A percentile compares a stretch with the other conserved stretches of the same genome.
Evolutionary conservation across 1,140 invertebrate genomes (phyloP).

Genomic region (Pseudomyrmex sp.): DNA sequence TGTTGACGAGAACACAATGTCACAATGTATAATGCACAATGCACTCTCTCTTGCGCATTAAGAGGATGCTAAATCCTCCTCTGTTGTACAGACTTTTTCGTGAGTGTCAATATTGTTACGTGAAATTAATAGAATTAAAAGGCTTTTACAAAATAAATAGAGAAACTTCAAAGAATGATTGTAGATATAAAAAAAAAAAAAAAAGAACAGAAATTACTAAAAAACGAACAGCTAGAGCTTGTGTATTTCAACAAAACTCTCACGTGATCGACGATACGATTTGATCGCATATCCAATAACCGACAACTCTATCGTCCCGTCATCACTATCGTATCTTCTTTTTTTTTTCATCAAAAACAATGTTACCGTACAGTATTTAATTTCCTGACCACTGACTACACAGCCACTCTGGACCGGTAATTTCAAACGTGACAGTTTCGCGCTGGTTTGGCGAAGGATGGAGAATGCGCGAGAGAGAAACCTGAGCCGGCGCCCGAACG

Average conservation of each 20-base stretch:
- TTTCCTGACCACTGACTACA: slow-evolving; percentile 73
- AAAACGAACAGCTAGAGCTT: no score
- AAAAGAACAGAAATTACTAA: no score
- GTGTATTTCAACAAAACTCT: slow-evolving; percentile 4
- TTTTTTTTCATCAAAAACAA: slow-evolving; percentile 69
- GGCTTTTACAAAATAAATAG: no score
- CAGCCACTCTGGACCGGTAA: slow-evolving; percentile 41
- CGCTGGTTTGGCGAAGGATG: slow-evolving; percentile 41
- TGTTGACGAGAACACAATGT: slow-evolving; percentile 73
- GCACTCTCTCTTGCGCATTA: slow-evolving; percentile 70
- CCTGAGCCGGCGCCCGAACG: slow-evolving; percentile 78
- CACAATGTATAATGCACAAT: slow-evolving; percentile 74
- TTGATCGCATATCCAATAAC: slow-evolving; percentile 24
- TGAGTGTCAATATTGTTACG: no score
- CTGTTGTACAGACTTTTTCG: no score
- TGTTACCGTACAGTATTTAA: slow-evolving; percentile 77
- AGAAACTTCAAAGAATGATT: no score
- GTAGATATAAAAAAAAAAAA: not conserved
- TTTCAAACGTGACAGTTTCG: slow-evolving; percentile 54
- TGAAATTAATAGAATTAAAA: no score
- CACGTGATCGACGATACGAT: not conserved
- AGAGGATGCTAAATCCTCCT: slow-evolving; percentile 47
- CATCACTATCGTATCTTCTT: slow-evolving; percentile 16
- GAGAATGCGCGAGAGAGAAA: slow-evolving; percentile 27
- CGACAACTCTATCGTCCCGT: slow-evolving; percentile 1